Evolutionary conservation across 2,797 vertebrate species (phyloP), one percentile per base, ranked within the genome.

Genomic region (Champsocephalus esox): DNA sequence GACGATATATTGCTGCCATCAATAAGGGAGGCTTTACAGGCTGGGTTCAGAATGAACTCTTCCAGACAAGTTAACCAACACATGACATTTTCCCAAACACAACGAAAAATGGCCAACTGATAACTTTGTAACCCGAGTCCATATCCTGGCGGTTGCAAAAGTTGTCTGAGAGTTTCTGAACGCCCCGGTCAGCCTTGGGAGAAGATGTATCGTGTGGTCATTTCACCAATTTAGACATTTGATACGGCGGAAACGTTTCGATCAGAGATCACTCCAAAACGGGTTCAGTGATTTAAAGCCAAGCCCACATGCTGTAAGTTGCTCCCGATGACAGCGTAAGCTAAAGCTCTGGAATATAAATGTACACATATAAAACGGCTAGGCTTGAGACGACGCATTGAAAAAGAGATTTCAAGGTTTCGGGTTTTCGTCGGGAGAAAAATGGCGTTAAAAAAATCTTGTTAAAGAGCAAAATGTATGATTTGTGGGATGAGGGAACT

Each of bases 401-500:
- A 55, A 75, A 70, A 43, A 12, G 41, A 51, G 49, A 73, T 76
- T 81, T 83, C 51, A 87, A 69, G 70, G 79, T 49, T 80, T 45
- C 4, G 13, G 61, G 77, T 86, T 89, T 68, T 81, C 78, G 65
- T 84, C 62, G 57, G 12, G 80, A 86, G 82, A 44, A 79, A 75
- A 87, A 72, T 2, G 17, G 17, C 48, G 28, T 28, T 28, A 28
- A 72, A 63, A 68, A 67, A 55, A 79, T 85, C 52, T 58, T 57
- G 58, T 87, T 77, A 71, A 73, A 71, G 62, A 19, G 5, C 12
- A 82, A 88, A 86, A 83, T 73, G 80, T 69, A 86, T 87, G 83
- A 80, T 55, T 73, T 81, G 66, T 66, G 72, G 78, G 63, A 87
- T 64, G 46, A 62, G 38, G 34, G 68, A 62, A 77, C 65, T 70